phyloP scores from a whole-genome alignment of 2,113 vertebrate species.

The Oncorhynchus clarkii region DNA sequence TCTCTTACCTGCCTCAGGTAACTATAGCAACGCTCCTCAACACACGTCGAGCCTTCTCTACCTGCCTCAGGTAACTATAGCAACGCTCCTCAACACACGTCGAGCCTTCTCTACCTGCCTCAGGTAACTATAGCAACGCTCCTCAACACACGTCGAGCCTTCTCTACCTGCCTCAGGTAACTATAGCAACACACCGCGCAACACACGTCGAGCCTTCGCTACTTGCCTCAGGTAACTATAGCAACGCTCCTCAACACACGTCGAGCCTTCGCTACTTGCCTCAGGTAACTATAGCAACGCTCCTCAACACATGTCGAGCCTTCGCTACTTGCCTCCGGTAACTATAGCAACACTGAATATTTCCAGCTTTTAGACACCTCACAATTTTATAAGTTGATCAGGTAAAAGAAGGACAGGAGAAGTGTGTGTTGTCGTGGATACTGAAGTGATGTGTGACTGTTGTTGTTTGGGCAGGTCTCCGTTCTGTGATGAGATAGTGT shows the following conservation, averaged over 20 bases:
- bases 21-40: too few species aligned
- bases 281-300: conserved; percentile 74
- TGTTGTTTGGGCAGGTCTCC: conserved; percentile 76
- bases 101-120: too few species aligned
- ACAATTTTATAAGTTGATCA: background rate
- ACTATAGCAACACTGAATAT: conserved; percentile 14
- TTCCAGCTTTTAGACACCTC: background rate
- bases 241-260: conserved; percentile 56
- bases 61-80: too few species aligned
- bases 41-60: too few species aligned
- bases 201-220: conserved; percentile 69
- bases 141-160: conserved; percentile 82
- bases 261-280: conserved; percentile 74
- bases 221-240: conserved; percentile 84
- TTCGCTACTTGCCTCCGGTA: conserved; percentile 83
- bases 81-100: too few species aligned
- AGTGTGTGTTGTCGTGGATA: conserved; percentile 7
- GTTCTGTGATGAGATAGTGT: conserved; percentile 93
- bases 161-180: conserved; percentile 84
- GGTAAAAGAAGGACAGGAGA: background rate
- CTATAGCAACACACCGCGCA: background rate
- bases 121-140: conserved; percentile 77
- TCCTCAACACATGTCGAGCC: conserved; percentile 68
- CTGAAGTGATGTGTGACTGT: background rate
- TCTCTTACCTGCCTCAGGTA: too few species aligned